Base-by-base conservation (phyloP, 2,888 invertebrate species). In the Teleogryllus oceanicus region DNA sequence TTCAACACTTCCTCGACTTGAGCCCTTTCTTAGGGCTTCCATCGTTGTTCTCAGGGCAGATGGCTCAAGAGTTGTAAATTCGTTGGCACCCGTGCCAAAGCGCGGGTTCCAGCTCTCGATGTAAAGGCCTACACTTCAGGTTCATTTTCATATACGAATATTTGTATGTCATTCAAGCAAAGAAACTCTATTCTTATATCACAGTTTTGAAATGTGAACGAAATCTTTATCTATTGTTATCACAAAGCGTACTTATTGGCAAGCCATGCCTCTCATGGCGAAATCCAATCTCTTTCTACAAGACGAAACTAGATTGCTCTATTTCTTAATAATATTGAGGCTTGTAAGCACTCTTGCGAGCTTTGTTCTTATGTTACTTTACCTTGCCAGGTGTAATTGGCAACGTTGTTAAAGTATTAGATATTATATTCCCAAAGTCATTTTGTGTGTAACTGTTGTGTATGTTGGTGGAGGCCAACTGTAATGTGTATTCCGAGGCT, bases 101-200 rank as follows among this genome's bases (percentile, higher is more conserved):
- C 37, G 37, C 37, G 37, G 37, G 37, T 37, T 37, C 37, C 37
- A 37, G 37, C 37, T 37, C 37, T 37, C 37, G 37, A 37, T 37
- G 37, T 37, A 37, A 37, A 37, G 37, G 62, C 62, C 62, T 62
- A 62, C 62, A 18, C 13, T n/a, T 18, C 62, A 62, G 62, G 62
- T 62, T 62, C 62, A 62, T 62, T 62, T 62, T 62, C 13, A 62
- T 62, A 62, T 62, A 62, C 62, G 62, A 62, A 62, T 62, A 62
- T 62, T 62, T 62, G 62, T 62, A 62, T 18, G 62, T 18, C 62
- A 62, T 13, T 62, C 62, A 62, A 62, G 62, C n/a, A 62, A 62
- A 62, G 62, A 62, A 62, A 62, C 62, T 62, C 62, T 62, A 62
- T 62, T 62, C 62, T 62, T 62, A n/a, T 62, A 62, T 62, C 62